Conservation (phyloP, 2,797 vertebrate species). For the Orientallactaga sibirica region DNA sequence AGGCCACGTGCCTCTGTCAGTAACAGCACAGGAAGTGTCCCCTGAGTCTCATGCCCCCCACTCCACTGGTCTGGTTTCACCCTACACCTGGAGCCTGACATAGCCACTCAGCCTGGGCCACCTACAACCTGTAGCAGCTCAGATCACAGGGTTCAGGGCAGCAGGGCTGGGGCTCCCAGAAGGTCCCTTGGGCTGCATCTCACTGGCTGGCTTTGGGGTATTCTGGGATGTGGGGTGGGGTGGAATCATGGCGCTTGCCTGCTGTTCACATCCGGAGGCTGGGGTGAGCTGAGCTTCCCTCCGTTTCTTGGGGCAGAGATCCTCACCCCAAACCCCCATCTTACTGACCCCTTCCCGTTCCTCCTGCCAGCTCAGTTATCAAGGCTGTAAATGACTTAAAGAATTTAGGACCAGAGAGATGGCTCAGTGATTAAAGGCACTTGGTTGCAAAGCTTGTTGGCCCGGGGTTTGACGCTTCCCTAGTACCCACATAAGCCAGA, state of each 20-base stretch:
- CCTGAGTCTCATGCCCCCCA: not conserved
- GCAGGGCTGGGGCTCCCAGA: not conserved
- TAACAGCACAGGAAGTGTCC: not conserved
- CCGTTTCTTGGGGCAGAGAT: not conserved
- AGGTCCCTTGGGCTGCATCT: not conserved
- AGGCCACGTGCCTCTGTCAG: not conserved
- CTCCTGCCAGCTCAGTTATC: not conserved
- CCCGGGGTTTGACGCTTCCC: too few species aligned
- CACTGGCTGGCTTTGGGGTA: not conserved
- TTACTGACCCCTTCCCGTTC: not conserved
- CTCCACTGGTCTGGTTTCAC: not conserved
- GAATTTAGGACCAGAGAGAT: too few species aligned
- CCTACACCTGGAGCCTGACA: not conserved
- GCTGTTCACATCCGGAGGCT: too few species aligned
- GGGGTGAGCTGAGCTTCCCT: too few species aligned
- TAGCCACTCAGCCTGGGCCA: accelerated
- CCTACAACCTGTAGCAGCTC: not conserved
- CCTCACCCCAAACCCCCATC: accelerated
- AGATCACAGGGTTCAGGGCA: not conserved
- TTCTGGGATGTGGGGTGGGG: not conserved
- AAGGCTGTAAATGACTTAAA: not conserved
- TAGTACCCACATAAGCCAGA: too few species aligned
- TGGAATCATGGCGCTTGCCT: not conserved
- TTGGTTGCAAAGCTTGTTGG: too few species aligned
- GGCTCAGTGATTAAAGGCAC: too few species aligned